Conservation (phyloP, 2,888 invertebrate species). For the Ptychoptera contaminata region DNA sequence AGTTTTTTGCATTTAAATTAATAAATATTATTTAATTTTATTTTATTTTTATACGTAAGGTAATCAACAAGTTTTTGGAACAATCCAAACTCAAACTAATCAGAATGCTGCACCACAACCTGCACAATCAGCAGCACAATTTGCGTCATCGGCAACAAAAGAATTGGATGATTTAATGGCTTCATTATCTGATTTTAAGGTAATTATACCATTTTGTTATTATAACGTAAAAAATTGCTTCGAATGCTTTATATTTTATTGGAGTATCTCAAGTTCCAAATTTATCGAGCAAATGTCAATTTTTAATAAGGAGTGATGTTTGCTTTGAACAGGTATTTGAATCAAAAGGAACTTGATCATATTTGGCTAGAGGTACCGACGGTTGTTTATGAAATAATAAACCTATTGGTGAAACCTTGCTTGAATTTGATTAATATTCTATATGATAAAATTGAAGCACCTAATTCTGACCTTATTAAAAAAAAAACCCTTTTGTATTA, state of each 20-base stretch:
- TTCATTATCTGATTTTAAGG: constrained; percentile 89
- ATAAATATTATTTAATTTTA: not conserved
- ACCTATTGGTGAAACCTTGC: constrained; percentile 6
- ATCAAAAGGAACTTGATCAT: too few species aligned
- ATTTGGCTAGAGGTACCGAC: constrained; percentile 9
- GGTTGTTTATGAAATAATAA: not conserved
- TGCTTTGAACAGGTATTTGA: constrained; percentile 11
- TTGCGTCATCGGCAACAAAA: constrained; percentile 75
- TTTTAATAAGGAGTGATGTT: constrained; percentile 12
- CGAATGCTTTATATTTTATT: too few species aligned
- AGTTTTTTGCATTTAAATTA: not conserved
- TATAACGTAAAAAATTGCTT: too few species aligned
- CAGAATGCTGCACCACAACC: constrained; percentile 9
- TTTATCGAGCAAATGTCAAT: too few species aligned
- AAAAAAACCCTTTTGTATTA: too few species aligned
- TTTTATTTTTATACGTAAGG: not conserved
- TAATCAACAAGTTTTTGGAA: not conserved
- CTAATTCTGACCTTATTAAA: too few species aligned
- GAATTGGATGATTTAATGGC: constrained; percentile 95
- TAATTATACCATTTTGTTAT: too few species aligned
- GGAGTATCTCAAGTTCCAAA: too few species aligned
- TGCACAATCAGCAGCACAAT: constrained; percentile 10
- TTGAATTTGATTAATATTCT: not conserved
- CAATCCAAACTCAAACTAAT: constrained; percentile 1
- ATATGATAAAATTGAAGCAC: too few species aligned